Conservation (phyloP, 2,797 vertebrate genomes). For the Rhinichthys osculus region DNA sequence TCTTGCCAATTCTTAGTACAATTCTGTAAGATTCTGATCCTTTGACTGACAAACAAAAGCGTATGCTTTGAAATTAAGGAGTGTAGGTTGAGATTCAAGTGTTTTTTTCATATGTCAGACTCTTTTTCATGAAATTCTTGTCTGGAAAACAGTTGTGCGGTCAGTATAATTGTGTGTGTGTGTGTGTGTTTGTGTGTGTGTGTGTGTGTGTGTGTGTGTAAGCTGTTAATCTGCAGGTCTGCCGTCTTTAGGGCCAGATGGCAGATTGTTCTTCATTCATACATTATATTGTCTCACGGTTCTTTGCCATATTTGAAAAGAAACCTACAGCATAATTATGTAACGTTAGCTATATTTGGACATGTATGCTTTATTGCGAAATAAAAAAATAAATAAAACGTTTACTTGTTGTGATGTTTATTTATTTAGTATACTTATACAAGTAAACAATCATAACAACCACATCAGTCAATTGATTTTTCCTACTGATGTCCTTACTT, state of each 20-base stretch:
- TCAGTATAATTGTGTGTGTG: not conserved
- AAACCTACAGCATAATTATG: not conserved
- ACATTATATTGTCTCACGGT: not conserved
- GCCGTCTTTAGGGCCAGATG: conserved; percentile 68
- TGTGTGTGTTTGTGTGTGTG: no score
- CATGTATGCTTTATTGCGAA: not conserved
- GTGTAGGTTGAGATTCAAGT: not conserved
- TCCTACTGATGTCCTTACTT: not conserved
- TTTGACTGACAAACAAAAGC: not conserved
- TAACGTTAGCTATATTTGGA: not conserved
- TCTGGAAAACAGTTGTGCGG: not conserved
- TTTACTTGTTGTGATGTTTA: no score
- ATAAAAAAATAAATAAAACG: not conserved
- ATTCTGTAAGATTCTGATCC: not conserved
- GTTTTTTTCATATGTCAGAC: not conserved
- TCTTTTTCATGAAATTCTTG: not conserved
- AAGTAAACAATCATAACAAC: not conserved
- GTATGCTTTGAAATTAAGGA: not conserved
- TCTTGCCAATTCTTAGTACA: no score
- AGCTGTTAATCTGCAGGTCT: conserved; percentile 70
- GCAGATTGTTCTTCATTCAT: conserved; percentile 59
- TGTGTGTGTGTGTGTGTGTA: conserved; percentile 53
- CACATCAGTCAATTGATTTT: not conserved
- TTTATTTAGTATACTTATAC: not conserved
- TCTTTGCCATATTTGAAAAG: not conserved